Base-by-base conservation (phyloP, 2,888 invertebrate species). In the Lasioglossum morio region DNA sequence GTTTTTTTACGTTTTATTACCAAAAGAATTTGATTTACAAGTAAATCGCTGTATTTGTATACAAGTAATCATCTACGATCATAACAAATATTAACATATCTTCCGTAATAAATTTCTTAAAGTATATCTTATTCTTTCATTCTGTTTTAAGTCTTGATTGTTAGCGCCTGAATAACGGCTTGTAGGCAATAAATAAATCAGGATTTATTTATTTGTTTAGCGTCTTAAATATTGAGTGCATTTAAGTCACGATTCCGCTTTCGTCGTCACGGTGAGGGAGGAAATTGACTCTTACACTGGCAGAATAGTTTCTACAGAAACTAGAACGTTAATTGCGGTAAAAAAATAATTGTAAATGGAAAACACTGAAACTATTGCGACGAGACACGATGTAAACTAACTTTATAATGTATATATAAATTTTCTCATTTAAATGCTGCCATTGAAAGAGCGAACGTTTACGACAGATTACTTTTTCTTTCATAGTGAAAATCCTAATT, bases 21-120 rank as follows among this genome's bases (percentile, higher is more conserved):
- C 89, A 94, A 93, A 93, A 88, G 82, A 92, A 90, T 89, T 79
- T 91, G 93, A 94, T 94, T 89, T 93, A 94, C 93, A 93, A 86
- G 90, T 87, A 83, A 86, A 88, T 87, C 82, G 77, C 76, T 77
- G 81, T 78, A 27, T 84, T 77, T 80, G 78, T 89, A 85, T 89
- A 89, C 88, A 90, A 90, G 87, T 91, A 89, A 76, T 86, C 79
- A 81, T 91, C 87, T 91, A 92, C 57, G 82, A 37, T 89, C 89
- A 88, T 92, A 92, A 93, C 91, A 93, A 93, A 92, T 75, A 63
- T 79, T 80, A 81, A 60, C 81, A 76, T 89, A 86, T 80, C 46
- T 46, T 85, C 40, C 12, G 60, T 90, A 87, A 78, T 89, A 87
- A 91, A 91, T 84, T 88, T 76, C 84, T 89, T 87, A 88, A 79